Conservation (phyloP, 2,888 invertebrate species). For the Pardosa pseudoannulata region DNA sequence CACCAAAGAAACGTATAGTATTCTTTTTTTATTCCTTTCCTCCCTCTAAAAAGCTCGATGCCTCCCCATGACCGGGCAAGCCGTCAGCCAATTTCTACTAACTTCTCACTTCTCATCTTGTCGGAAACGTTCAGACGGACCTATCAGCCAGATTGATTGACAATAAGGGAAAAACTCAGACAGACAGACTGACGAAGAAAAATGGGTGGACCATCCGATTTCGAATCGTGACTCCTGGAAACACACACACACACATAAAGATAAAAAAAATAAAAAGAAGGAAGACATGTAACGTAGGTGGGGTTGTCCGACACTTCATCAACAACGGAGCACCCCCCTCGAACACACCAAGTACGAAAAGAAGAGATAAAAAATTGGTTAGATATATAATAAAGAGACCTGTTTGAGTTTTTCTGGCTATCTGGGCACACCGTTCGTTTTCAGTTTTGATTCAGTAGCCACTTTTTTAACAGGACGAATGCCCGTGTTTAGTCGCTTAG, state of each 20-base stretch:
- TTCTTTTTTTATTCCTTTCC: not conserved
- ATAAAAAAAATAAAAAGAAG: not conserved
- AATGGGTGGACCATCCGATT: conserved; percentile 32
- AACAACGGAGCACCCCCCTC: conserved; percentile 51
- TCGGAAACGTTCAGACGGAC: conserved; percentile 43
- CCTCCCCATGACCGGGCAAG: not conserved
- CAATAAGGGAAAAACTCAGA: conserved; percentile 48
- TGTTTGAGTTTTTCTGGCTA: conserved; percentile 15
- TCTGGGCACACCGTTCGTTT: not conserved
- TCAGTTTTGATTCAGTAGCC: not conserved
- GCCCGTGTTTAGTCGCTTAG: not conserved
- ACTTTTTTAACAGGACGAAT: not conserved
- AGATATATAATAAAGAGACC: conserved; percentile 17
- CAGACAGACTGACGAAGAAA: conserved; percentile 44
- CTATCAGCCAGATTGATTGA: conserved; percentile 60
- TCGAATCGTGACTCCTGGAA: conserved; percentile 62
- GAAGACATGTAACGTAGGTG: conserved; percentile 45
- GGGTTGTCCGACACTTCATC: conserved; percentile 63
- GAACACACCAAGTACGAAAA: conserved; percentile 20
- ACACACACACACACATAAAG: not conserved
- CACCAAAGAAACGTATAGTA: not conserved
- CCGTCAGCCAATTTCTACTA: conserved; percentile 34
- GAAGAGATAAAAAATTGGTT: conserved; percentile 16
- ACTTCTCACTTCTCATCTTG: conserved; percentile 18
- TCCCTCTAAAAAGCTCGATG: not conserved